phyloP scores from a whole-genome alignment of 2,113 vertebrate species.

The Natator depressus region DNA sequence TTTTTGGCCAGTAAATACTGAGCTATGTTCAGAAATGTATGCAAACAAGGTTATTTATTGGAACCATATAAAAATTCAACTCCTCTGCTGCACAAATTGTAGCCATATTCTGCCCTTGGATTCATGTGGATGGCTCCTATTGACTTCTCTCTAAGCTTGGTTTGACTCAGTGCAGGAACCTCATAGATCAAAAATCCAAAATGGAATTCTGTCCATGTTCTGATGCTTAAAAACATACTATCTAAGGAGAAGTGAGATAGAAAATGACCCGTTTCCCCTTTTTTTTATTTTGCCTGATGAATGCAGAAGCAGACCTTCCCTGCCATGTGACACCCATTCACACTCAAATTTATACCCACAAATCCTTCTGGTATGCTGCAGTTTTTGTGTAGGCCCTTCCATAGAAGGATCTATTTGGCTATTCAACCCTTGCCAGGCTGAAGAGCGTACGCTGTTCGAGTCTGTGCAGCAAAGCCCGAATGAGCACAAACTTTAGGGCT shows the following conservation, averaged over 20 bases:
- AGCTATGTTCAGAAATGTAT: not conserved
- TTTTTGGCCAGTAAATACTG: not conserved
- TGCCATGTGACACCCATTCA: not conserved
- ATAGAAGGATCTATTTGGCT: not conserved
- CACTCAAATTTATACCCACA: not conserved
- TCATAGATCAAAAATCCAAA: not conserved
- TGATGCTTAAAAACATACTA: not conserved
- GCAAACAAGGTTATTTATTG: not conserved
- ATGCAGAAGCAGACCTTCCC: not conserved
- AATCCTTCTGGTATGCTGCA: not conserved
- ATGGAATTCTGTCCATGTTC: not conserved
- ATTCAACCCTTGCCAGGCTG: not conserved
- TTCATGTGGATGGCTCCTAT: not conserved
- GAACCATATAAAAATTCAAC: not conserved
- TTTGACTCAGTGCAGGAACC: not conserved
- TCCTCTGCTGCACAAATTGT: not conserved
- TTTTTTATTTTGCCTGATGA: not conserved
- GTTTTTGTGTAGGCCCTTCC: not conserved
- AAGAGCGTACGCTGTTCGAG: rapidly evolving
- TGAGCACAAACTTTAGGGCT: not conserved
- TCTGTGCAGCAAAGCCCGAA: no score
- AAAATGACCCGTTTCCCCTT: not conserved
- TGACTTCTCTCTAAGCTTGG: not conserved
- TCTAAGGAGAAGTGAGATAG: not conserved
- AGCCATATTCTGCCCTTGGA: not conserved